Conservation (phyloP, 2,888 invertebrate genomes). For the Syritta pipiens region DNA sequence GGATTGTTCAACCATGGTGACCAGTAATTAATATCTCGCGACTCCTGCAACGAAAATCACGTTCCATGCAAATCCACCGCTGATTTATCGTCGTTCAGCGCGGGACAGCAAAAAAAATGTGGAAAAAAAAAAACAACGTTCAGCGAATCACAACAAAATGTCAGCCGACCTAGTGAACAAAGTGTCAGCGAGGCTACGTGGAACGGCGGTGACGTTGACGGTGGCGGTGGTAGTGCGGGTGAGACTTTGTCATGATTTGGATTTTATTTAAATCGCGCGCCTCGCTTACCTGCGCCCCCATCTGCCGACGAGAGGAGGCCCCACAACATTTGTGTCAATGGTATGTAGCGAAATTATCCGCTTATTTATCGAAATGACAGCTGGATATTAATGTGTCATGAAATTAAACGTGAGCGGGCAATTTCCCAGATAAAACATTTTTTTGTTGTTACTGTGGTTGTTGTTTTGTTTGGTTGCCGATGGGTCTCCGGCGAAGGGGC, state of each 20-base stretch:
- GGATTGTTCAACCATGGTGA: slow-evolving; percentile 64
- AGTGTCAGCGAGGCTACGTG: slow-evolving; percentile 35
- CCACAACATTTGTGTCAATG: slow-evolving; percentile 65
- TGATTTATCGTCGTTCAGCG: slow-evolving; percentile 61
- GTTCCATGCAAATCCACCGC: slow-evolving; percentile 63
- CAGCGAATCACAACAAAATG: slow-evolving; percentile 27
- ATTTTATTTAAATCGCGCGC: slow-evolving; percentile 61
- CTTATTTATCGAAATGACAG: slow-evolving; percentile 72
- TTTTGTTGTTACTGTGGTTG: slow-evolving; percentile 34
- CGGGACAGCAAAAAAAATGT: slow-evolving; percentile 32
- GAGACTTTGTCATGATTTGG: slow-evolving; percentile 57
- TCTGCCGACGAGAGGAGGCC: slow-evolving; percentile 13
- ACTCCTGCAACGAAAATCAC: slow-evolving; percentile 65
- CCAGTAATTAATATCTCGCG: slow-evolving; percentile 67
- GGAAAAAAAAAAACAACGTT: not conserved
- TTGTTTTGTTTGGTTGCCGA: not conserved
- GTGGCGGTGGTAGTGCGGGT: not conserved
- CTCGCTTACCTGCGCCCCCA: slow-evolving; percentile 21
- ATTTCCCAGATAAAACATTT: slow-evolving; percentile 69
- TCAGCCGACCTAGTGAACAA: slow-evolving; percentile 58
- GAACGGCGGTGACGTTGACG: not conserved
- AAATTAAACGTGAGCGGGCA: slow-evolving; percentile 71
- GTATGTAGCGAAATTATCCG: slow-evolving; percentile 70
- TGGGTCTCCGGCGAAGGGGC: slow-evolving; percentile 14
- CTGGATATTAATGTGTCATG: slow-evolving; percentile 72